Base-by-base conservation (phyloP, 2,797 vertebrate genomes). In the Anomalospiza imberbis region DNA sequence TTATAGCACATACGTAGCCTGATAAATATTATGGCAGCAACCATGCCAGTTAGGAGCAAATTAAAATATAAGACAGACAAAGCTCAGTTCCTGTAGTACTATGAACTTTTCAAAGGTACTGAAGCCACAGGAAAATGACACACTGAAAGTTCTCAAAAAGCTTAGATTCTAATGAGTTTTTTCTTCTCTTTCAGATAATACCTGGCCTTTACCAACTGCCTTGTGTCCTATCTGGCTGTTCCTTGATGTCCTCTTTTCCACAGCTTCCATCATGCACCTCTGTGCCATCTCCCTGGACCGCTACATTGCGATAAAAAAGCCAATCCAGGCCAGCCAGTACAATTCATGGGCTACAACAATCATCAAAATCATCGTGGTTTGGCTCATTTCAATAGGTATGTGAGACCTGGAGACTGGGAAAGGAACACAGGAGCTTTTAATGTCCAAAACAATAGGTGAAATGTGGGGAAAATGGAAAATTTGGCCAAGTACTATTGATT, bases 201-300 rank as follows among this genome's bases (percentile, higher is more conserved):
- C 80, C 48, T 99, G 99, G 99, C 99, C 99, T 94, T 98, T 99
- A 83, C 99, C 99, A 17, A 97, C 98, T 61, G 98, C 98, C 88
- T 97, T 99, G 84, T 99, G 99, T 88, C 99, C 99, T 10, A 98
- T 99, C 92, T 99, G 99, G 99, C 98, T 99, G 93, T 99, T 99
- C 96, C 98, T 99, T 36, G 99, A 99, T 5, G 99, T 99, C 95
- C 98, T 99, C 93, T 99, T 99, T 97, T 99, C 99, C 84, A 99
- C 99, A 6, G 99, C 99, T 42, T 99, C 99, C 93, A 99, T 99
- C 96, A 99, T 99, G 99, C 99, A 99, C 91, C 98, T 99, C 82
- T 99, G 99, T 48, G 99, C 99, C 97, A 99, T 99, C 98, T 99
- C 99, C 45, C 97, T 99, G 92, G 99, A 99, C 97, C 99, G 99